Base-by-base conservation (phyloP, 2,113 vertebrate species). In the Andinoacara biseriatus region DNA sequence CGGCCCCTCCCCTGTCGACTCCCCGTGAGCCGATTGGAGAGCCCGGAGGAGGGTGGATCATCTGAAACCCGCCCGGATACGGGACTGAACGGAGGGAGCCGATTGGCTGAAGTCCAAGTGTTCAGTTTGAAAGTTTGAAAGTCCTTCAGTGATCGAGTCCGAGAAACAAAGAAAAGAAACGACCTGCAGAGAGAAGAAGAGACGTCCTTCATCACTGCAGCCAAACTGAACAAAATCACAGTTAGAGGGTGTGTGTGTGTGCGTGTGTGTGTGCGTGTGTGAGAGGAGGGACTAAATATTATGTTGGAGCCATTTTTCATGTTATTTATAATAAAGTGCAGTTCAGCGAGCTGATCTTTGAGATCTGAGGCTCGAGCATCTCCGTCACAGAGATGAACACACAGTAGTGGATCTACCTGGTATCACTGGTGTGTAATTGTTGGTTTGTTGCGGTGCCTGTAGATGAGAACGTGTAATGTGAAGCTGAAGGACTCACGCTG, bases 31-130 rank as follows among this genome's bases (percentile, higher is more conserved):
- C 86, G 83, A 87, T 86, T 75, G 35, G 74, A 86, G 84, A 40
- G 84, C 76, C 59, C n/a, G 10, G 83, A 85, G 83, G 90, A 90
- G 88, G 92, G 86, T 43, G 92, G 93, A 93, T 90, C 84, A 94
- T 89, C 87, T 89, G 89, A 93, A 93, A 94, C 86, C 78, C 81
- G 52, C 77, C 83, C 14, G 5, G 59, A 86, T 76, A 74, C 85
- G 40, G 65, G 83, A 83, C 79, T 52, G 82, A 91, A 78, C 46
- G 1, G 29, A 91, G 85, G 61, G 52, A 81, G 85, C 86, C 24
- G 85, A 92, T 80, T 91, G 89, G 91, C 85, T 76, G 86, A 78
- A 59, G 85, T 86, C 82, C 54, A 58, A 17, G 74, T 75, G 72
- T 82, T 74, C 80, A 76, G 62, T 86, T 31, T n/a, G 58, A 82